These are phyloP conservation scores for Brachypalpus laphriformis DNA, from an alignment of 2,888 invertebrate genomes.

Conservation along the genomic window DNA sequence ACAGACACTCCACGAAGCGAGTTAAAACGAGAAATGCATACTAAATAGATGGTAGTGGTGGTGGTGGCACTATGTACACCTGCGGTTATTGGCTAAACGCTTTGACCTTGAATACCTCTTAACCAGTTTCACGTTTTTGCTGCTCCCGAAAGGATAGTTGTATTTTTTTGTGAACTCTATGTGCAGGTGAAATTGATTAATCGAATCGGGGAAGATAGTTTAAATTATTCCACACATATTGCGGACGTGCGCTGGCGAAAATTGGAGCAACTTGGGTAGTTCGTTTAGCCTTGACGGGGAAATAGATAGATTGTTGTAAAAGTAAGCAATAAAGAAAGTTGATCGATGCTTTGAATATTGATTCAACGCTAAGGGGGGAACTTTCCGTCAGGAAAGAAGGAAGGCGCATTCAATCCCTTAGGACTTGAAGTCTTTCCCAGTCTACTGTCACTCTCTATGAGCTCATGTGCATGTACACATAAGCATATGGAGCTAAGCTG, in stretches of 20 bases:
- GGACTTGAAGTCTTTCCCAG: too few relatives aligned
- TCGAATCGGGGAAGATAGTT: slow-evolving; percentile 15
- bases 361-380: too few relatives aligned
- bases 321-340: too few relatives aligned
- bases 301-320: too few relatives aligned
- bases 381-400: too few relatives aligned
- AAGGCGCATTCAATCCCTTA: too few relatives aligned
- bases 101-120: slow-evolving; percentile 56
- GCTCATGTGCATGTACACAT: too few relatives aligned
- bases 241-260: slow-evolving; percentile 21
- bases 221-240: slow-evolving; percentile 34
- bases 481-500: too few relatives aligned
- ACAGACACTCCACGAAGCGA: slow-evolving; percentile 13
- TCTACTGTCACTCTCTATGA: too few relatives aligned
- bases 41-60: slow-evolving; percentile 23
- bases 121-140: slow-evolving; percentile 50
- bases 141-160: slow-evolving; percentile 2
- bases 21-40: slow-evolving; percentile 61
- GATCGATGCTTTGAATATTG: too few relatives aligned
- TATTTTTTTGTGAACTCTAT: slow-evolving; percentile 18
- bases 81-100: slow-evolving; percentile 68
- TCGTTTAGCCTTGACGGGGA: slow-evolving; percentile 14
- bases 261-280: slow-evolving; percentile 17
- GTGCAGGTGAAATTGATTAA: slow-evolving; percentile 60
- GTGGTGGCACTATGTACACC: slow-evolving; percentile 35